These are phyloP conservation scores for Anseranas semipalmata DNA, from an alignment of 2,113 vertebrate genomes.

Conservation along the genomic window DNA sequence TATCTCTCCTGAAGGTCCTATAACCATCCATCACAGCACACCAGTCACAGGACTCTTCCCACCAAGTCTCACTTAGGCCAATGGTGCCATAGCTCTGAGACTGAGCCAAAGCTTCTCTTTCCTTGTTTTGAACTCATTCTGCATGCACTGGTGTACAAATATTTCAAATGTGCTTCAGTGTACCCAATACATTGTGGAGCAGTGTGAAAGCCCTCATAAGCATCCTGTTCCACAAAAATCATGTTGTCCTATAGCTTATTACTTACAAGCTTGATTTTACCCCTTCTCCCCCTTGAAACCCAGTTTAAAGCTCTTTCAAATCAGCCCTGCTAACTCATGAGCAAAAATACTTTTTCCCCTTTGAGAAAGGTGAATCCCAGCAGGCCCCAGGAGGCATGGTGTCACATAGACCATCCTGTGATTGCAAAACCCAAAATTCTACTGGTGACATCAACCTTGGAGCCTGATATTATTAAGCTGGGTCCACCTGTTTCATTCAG, in stretches of 20 bases:
- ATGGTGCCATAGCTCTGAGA: background rate
- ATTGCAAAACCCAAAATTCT: accelerated
- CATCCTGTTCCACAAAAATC: background rate
- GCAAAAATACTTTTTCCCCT: too few species aligned
- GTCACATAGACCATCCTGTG: background rate
- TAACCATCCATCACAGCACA: background rate
- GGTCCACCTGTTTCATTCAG: background rate
- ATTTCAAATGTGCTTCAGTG: background rate
- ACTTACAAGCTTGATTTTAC: background rate
- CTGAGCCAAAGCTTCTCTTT: background rate
- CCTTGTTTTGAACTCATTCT: background rate
- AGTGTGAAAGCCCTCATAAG: background rate
- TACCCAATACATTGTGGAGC: background rate
- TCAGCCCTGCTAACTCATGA: too few species aligned
- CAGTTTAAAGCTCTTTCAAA: too few species aligned
- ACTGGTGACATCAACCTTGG: background rate
- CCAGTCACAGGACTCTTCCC: background rate
- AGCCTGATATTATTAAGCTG: background rate
- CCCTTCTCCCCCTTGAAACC: too few species aligned
- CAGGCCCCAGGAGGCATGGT: too few species aligned
- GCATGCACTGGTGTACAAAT: background rate
- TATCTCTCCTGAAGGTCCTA: background rate
- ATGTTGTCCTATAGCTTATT: background rate
- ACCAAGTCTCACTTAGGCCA: background rate
- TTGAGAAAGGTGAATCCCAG: too few species aligned